Percentiles rank a stretch among this genome's conserved stretches.
Conservation (phyloP, 2,888 invertebrate genomes). For the Acanthacorydalis orientalis region DNA sequence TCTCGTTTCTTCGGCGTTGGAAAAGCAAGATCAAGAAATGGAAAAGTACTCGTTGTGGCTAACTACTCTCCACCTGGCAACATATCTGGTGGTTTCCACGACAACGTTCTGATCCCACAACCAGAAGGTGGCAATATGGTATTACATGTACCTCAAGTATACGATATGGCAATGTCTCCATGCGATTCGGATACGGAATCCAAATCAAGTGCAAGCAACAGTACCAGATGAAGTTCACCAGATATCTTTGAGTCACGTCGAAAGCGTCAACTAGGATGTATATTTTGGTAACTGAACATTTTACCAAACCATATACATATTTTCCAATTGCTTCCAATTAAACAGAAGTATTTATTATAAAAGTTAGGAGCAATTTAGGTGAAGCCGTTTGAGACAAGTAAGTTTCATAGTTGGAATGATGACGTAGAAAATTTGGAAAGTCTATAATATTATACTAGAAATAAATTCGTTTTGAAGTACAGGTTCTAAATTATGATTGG, state of each 20-base stretch:
- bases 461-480: too few species aligned
- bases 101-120: constrained; percentile 59
- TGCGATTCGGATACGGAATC: constrained; percentile 7
- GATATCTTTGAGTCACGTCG: not conserved
- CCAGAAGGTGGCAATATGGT: constrained; percentile 39
- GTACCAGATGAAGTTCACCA: constrained; percentile 5
- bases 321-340: too few species aligned
- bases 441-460: too few species aligned
- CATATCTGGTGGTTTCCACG: constrained; percentile 50
- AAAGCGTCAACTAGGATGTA: not conserved
- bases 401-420: too few species aligned
- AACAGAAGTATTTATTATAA: too few species aligned
- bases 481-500: too few species aligned
- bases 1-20: constrained; percentile 66
- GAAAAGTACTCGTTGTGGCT: constrained; percentile 68
- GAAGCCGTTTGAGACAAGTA: too few species aligned
- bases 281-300: not conserved
- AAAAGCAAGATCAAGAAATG: constrained; percentile 58
- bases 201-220: constrained; percentile 6
- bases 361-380: too few species aligned
- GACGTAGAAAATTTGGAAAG: too few species aligned
- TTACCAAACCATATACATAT: not conserved
- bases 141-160: constrained; percentile 15
- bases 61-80: constrained; percentile 74
- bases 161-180: not conserved